Evolutionary conservation across 1,140 invertebrate genomes (phyloP), one percentile per base, ranked within the genome.

Genomic region (Pogonognathellus flavescens): DNA sequence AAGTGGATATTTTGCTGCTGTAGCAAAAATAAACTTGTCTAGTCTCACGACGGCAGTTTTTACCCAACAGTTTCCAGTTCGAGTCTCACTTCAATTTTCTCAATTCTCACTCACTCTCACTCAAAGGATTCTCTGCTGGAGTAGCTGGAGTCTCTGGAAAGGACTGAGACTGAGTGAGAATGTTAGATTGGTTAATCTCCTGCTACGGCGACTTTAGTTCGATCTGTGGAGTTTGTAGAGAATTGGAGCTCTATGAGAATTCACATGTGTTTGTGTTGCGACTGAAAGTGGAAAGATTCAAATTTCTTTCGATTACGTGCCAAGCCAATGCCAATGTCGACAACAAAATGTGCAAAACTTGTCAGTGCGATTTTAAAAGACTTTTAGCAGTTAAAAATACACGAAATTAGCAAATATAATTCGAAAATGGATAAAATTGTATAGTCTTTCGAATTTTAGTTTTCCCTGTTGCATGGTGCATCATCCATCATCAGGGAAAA

Each of bases 341-440:
- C 41, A 76, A 76, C 66, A 70, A 76, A 76, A 76, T 76, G 70
- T 76, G 31, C 70, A 76, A 76, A 76, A 76, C 22, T 76, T 20
- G 59, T 20, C 70, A 76, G 53, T 57, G 31, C 49, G 70, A 50
- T 18, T 13, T 41, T 49, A 49, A 76, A 76, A 14, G 53, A 57
- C 53, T 57, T 57, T 57, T 49, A 7, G 1, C 31, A 76, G 7
- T 14, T 11, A 76, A 76, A 76, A 41, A 49, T 76, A 10, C 9
- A 11, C 13, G 31, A 49, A 49, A 9, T 25, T 76, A 41, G 41
- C 4, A 16, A 76, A 18, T 14, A 76, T 50, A 31, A 18, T 4
- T 76, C 14, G n/a, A n/a, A 18, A 50, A 50, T 76, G 25, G n/a
- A 9, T 7, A 49, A 76, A 31, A 18, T 49, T 76, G 14, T 50